Percentiles rank a stretch among this genome's conserved stretches.
Evolutionary conservation across 2,797 vertebrate species (phyloP).

Genomic region (Anguilla anguilla): DNA sequence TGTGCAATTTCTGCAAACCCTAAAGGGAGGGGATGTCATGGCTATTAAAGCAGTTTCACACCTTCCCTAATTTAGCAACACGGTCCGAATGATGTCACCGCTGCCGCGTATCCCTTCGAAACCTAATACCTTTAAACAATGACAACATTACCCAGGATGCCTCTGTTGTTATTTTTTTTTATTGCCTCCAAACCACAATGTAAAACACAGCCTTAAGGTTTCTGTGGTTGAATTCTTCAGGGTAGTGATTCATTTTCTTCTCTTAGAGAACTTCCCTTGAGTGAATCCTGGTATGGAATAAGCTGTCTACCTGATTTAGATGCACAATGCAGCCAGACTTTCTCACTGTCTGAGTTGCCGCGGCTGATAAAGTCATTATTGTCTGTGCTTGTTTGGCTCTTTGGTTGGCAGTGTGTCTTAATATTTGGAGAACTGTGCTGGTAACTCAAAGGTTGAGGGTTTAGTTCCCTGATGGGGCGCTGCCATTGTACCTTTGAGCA

Average conservation of each 20-base stretch:
- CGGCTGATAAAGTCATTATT: background rate
- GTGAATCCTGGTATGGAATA: background rate
- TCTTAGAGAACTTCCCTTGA: background rate
- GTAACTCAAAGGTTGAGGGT: background rate
- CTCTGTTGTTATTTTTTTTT: background rate
- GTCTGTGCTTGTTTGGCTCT: background rate
- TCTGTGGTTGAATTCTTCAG: background rate
- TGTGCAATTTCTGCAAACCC: conserved; percentile 27
- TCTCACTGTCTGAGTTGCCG: background rate
- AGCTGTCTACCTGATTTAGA: background rate
- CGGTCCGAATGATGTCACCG: conserved; percentile 54
- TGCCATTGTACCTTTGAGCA: background rate
- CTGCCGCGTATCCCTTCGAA: conserved; percentile 56
- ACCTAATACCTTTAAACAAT: conserved; percentile 41
- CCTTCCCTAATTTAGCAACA: conserved; percentile 27
- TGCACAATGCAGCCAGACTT: background rate
- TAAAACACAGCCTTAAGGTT: conserved; percentile 40
- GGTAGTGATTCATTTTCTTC: background rate
- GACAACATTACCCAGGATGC: conserved; percentile 25
- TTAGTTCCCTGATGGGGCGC: background rate
- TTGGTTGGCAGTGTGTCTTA: background rate
- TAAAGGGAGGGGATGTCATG: background rate
- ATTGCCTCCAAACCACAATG: conserved; percentile 12
- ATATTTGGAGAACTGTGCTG: background rate
- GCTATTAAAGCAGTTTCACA: background rate